Percentiles rank a stretch among this genome's conserved stretches.
Conservation (phyloP, 2,888 invertebrate genomes). For the Acleris holmiana region DNA sequence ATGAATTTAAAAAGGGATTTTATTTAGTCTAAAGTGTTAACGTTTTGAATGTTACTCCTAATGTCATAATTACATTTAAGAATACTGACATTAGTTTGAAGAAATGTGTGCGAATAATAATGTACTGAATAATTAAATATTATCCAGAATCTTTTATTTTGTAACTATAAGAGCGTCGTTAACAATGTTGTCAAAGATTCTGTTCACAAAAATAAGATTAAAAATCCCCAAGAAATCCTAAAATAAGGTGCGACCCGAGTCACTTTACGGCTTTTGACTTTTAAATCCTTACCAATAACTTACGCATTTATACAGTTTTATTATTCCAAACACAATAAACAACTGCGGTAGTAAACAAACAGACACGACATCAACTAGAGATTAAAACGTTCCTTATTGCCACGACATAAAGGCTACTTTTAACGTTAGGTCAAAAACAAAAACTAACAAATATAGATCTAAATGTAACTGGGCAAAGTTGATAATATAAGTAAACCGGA, state of each 20-base stretch:
- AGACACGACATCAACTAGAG: conserved; percentile 27
- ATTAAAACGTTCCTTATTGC: conserved; percentile 29
- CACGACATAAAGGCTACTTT: conserved; percentile 26
- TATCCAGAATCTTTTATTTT: not conserved
- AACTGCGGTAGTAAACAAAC: conserved; percentile 37
- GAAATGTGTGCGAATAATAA: too few relatives aligned
- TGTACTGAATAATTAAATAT: too few relatives aligned
- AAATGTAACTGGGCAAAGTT: conserved; percentile 2
- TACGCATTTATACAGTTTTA: conserved; percentile 36
- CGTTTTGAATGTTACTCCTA: too few relatives aligned
- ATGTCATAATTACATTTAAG: too few relatives aligned
- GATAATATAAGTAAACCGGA: not conserved
- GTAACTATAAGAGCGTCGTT: not conserved
- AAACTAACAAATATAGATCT: conserved; percentile 4
- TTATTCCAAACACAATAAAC: conserved; percentile 37
- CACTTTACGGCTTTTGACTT: conserved; percentile 28
- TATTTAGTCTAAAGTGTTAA: too few relatives aligned
- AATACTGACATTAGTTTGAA: too few relatives aligned
- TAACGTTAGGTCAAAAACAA: conserved; percentile 15
- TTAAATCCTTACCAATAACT: conserved; percentile 35
- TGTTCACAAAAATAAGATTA: not conserved
- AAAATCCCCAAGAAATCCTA: conserved; percentile 16
- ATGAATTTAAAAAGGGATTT: not conserved
- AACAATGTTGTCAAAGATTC: not conserved
- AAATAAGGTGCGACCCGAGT: conserved; percentile 20